Evolutionary conservation across 2,113 vertebrate species (phyloP).

Genomic region (Ahaetulla prasina): DNA sequence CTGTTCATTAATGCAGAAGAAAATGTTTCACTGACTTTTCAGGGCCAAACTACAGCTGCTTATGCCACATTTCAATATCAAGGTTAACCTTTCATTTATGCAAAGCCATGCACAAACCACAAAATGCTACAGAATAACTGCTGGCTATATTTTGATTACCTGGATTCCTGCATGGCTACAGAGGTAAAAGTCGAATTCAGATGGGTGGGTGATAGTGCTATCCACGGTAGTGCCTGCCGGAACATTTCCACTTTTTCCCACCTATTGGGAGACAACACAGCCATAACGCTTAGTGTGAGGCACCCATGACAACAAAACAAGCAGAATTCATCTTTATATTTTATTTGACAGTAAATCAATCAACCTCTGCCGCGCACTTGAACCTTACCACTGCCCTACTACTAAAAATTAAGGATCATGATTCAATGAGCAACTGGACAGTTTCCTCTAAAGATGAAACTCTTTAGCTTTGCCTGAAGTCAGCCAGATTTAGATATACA

Average conservation of each 20-base stretch:
- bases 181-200: slow-evolving; percentile 99
- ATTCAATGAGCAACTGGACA: background rate
- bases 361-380: background rate
- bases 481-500: background rate
- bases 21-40: background rate
- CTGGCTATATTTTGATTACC: slow-evolving; percentile 68
- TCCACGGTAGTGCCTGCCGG: slow-evolving; percentile 98
- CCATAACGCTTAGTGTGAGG: slow-evolving; percentile 35
- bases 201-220: slow-evolving; percentile 98
- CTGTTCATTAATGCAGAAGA: background rate
- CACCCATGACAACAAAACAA: background rate
- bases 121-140: background rate
- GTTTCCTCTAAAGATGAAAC: background rate
- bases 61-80: background rate
- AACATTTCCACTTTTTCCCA: slow-evolving; percentile 97
- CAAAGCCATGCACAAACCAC: background rate
- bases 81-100: background rate
- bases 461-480: background rate
- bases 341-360: background rate
- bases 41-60: background rate
- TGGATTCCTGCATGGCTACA: slow-evolving; percentile 99
- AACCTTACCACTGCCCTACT: background rate
- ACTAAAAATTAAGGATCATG: background rate
- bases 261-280: slow-evolving; percentile 68
- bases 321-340: background rate